Conservation (phyloP, 2,888 invertebrate species). For the Agrochola macilenta region DNA sequence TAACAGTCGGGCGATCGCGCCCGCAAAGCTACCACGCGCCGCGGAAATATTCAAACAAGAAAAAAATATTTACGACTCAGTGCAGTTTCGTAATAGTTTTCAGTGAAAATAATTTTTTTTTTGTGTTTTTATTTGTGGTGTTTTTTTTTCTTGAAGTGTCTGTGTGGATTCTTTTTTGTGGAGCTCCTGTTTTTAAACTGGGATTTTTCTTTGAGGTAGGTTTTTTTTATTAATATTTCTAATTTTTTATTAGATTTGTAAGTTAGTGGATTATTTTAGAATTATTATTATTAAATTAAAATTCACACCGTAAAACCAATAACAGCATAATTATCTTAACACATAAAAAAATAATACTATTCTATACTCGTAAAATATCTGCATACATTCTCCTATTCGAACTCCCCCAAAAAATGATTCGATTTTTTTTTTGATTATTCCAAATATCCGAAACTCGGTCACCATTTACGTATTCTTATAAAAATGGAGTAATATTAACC, state of each 20-base stretch:
- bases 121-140: slow-evolving; percentile 28
- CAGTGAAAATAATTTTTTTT: slow-evolving; percentile 27
- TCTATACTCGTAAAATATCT: background rate
- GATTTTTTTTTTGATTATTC: background rate
- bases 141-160: slow-evolving; percentile 35
- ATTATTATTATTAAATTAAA: background rate
- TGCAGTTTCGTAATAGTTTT: slow-evolving; percentile 59
- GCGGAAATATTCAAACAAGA: slow-evolving; percentile 4
- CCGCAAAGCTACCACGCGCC: slow-evolving; percentile 45
- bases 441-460: slow-evolving; percentile 36
- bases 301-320: background rate
- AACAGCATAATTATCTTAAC: background rate
- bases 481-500: slow-evolving; percentile 41
- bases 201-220: slow-evolving; percentile 53
- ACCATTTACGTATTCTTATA: slow-evolving; percentile 3
- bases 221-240: background rate
- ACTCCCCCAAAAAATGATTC: background rate
- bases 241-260: background rate
- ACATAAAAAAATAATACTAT: background rate
- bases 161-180: slow-evolving; percentile 54
- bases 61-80: slow-evolving; percentile 35
- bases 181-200: slow-evolving; percentile 14
- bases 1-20: slow-evolving; percentile 46
- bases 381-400: background rate
- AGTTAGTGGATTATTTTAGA: background rate